Base-by-base conservation (phyloP, 2,888 invertebrate species). In the Thymelicus acteon region DNA sequence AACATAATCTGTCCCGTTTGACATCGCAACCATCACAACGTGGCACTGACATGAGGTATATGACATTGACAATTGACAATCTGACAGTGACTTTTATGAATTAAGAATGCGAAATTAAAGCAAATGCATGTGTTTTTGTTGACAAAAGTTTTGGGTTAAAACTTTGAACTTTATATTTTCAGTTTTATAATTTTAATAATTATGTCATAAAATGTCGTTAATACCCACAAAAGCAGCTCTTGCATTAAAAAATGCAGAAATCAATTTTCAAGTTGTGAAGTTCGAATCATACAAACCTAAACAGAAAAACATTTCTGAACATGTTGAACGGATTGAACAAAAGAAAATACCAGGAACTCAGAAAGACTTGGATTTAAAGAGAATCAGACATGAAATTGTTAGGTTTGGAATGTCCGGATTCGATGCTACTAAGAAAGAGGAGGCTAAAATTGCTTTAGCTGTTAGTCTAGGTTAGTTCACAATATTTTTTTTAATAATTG, bases 361-460 rank as follows among this genome's bases (percentile, higher is more conserved):
- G 78, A 88, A 84, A 82, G 95, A 96, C 79, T 91, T 96, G 74
- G 96, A 97, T 78, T 95, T 98, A 79, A 97, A 97, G 78, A 95
- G 94, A 80, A 96, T 97, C 0, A 95, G 97, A 66, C 96, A 96
- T 86, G 98, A 98, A 84, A 95, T 98, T 6, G 95, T 97, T 7
- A 97, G 97, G 82, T 97, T 98, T 86, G 98, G 97, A 47, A 96
- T 97, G 90, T 95, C 95, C 39, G 97, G 97, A 67, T 95, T 97
- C 69, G 94, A 95, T 71, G 92, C 95, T 3, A 91, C 94, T 10
- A 96, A 96, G 81, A 96, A 97, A 80, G 95, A 96, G 78, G 95
- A 97, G 84, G 97, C 97, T n/a, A 96, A 97, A 92, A 95, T 96
- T 58, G 96, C 96, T 6, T 88, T 97, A 15, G 96, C 97, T 0